Percentiles rank a stretch among this genome's conserved stretches.
Conservation (phyloP, 2,797 vertebrate species). For the Channa striata region DNA sequence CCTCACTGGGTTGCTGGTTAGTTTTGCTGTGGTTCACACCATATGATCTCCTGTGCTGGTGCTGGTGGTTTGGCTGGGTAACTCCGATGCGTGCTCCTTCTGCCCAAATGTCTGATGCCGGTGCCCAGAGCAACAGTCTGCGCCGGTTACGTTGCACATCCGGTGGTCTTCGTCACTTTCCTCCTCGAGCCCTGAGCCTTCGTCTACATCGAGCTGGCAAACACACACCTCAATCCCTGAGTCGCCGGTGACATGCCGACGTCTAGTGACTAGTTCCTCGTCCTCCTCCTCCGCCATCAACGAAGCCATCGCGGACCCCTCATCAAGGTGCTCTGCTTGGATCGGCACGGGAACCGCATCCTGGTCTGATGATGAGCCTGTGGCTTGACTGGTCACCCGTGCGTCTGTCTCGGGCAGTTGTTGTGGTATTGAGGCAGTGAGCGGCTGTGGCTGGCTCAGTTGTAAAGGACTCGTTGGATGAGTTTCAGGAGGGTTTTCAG, state of each 20-base stretch:
- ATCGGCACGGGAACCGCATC: constrained; percentile 14
- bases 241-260: constrained; percentile 87
- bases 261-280: constrained; percentile 81
- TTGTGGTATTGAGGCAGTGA: constrained; percentile 49
- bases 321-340: constrained; percentile 46
- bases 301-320: constrained; percentile 44
- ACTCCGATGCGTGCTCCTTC: constrained; percentile 72
- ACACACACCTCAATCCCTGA: constrained; percentile 89
- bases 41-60: constrained; percentile 78
- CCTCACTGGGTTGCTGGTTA: constrained; percentile 50
- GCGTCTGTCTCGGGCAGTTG: constrained; percentile 30
- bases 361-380: constrained; percentile 34
- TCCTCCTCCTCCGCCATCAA: constrained; percentile 57
- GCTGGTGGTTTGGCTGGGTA: constrained; percentile 64
- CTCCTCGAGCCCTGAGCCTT: constrained; percentile 79
- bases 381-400: constrained; percentile 18
- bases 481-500: constrained; percentile 78
- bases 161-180: constrained; percentile 74
- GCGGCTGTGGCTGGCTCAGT: constrained; percentile 59
- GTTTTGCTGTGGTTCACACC: constrained; percentile 74
- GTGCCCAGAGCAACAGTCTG: constrained; percentile 77
- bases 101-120: constrained; percentile 70
- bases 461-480: constrained; percentile 47
- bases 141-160: constrained; percentile 71
- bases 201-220: constrained; percentile 83